Conservation (phyloP, 2,888 invertebrate species). For the Phortica magna region DNA sequence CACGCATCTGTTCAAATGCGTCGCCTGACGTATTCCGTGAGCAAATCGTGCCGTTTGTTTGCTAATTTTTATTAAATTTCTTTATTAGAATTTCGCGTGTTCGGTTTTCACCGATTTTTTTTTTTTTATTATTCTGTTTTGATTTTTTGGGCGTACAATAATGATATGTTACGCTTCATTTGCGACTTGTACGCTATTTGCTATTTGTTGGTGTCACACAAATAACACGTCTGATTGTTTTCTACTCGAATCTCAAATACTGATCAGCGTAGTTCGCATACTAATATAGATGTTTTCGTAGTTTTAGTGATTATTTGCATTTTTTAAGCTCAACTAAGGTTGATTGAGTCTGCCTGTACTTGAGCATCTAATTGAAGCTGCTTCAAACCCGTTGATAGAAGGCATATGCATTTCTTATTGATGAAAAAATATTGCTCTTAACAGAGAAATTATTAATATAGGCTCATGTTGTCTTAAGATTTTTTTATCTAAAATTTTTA, state of each 20-base stretch:
- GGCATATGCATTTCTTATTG: too few relatives aligned
- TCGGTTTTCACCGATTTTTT: neutral
- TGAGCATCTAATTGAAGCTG: too few relatives aligned
- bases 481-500: too few relatives aligned
- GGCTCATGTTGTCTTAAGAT: too few relatives aligned
- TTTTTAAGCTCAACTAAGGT: too few relatives aligned
- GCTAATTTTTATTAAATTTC: constrained; percentile 1
- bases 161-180: constrained; percentile 10
- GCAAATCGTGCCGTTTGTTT: neutral
- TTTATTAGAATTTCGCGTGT: neutral
- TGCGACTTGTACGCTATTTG: neutral
- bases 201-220: neutral
- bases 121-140: neutral
- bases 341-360: too few relatives aligned
- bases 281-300: too few relatives aligned
- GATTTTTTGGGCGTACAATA: neutral
- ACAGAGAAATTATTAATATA: too few relatives aligned
- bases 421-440: too few relatives aligned
- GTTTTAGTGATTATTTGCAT: too few relatives aligned
- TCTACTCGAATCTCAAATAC: neutral
- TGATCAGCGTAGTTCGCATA: too few relatives aligned
- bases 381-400: too few relatives aligned
- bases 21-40: neutral
- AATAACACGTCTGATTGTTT: neutral
- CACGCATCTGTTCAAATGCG: neutral